phyloP scores from a whole-genome alignment of 92 coral and sea anemone species.

The Nematostella vectensis region DNA sequence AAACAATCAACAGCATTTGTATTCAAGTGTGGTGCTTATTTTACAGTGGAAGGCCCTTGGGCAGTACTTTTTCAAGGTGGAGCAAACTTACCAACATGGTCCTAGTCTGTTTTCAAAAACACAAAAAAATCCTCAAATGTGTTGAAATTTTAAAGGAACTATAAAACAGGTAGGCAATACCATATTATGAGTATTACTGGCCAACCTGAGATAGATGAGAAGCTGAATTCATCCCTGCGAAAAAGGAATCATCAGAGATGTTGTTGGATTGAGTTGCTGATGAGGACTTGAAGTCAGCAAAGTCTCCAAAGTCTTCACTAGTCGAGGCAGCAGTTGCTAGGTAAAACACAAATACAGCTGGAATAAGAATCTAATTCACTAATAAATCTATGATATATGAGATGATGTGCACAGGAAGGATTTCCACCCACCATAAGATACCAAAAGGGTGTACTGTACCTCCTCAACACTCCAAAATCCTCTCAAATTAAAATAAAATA shows the following conservation, averaged over 20 bases:
- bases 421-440: too few species aligned
- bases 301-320: slow-evolving; percentile 89
- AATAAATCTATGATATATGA: neutral
- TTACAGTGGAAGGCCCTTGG: too few species aligned
- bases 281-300: slow-evolving; percentile 57
- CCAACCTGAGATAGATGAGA: slow-evolving; percentile 5
- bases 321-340: slow-evolving; percentile 38
- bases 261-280: slow-evolving; percentile 35
- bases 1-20: too few species aligned
- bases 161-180: too few species aligned
- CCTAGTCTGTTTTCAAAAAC: too few species aligned
- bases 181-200: neutral
- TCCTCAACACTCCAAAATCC: neutral
- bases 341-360: slow-evolving; percentile 11
- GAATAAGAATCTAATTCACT: neutral
- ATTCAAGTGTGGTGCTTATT: too few species aligned
- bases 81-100: too few species aligned
- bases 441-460: too few species aligned
- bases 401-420: too few species aligned
- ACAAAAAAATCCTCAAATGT: neutral
- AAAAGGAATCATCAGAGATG: slow-evolving; percentile 39
- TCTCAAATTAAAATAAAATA: too few species aligned
- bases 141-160: too few species aligned
- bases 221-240: slow-evolving; percentile 21
- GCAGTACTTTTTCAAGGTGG: too few species aligned